Evolutionary conservation across 2,113 vertebrate species (phyloP), one percentile per base, ranked within the genome.

Genomic region (Corydoras sp.): DNA sequence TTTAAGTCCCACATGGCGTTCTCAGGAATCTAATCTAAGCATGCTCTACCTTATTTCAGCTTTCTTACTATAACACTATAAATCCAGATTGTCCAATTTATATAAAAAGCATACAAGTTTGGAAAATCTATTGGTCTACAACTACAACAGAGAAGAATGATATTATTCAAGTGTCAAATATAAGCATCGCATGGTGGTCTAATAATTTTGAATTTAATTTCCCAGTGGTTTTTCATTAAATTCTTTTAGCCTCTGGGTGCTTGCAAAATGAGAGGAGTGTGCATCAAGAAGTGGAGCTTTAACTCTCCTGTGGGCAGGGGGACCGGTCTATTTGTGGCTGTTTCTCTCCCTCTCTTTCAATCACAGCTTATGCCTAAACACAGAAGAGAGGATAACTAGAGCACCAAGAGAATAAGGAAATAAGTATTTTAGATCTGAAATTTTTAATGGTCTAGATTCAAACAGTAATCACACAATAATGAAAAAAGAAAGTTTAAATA

Each of bases 171-270:
- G 75, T 73, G 31, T 80, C 75, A 69, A 84, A 75, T 71, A 43
- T 32, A 65, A 56, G 68, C 64, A 69, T 62, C 65, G 76, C 62
- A 68, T 73, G 24, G 53, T 77, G 75, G 86, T 83, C 82, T 84
- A 85, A 84, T 84, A 81, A 85, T 83, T 83, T 79, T 76, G 76
- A 84, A 83, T 84, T 85, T 88, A 86, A 89, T 90, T 90, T 90
- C 88, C 88, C 88, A 84, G 81, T 76, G 85, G 88, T 86, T 84
- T 78, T 68, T 58, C 11, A 58, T 76, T 79, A 82, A 86, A 81
- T 83, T 85, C 79, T 87, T 83, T 83, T 88, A 83, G 85, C 87
- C 85, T 9, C 8, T 49, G 81, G 82, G 85, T 84, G 70, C 72
- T 72, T 55, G 69, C 51, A 63, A 81, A 87, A 85, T 81, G 80